phyloP scores from a whole-genome alignment of 2,797 vertebrate genomes.

The Propithecus deckenii region DNA sequence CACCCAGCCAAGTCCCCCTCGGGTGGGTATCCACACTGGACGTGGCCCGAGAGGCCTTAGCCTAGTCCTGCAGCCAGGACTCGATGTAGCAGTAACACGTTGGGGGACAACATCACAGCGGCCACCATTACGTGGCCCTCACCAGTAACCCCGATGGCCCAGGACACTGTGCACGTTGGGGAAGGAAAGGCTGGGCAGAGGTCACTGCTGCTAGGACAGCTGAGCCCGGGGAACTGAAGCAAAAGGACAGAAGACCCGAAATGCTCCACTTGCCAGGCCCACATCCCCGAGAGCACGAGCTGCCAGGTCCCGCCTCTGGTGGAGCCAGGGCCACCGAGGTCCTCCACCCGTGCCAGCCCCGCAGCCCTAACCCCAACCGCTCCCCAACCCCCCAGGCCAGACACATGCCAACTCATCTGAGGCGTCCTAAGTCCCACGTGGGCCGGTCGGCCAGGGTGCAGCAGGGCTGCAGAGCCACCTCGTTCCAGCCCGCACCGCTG shows the following conservation, averaged over 20 bases:
- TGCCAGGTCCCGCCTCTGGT: no score
- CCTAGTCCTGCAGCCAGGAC: background rate
- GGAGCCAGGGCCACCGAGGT: background rate
- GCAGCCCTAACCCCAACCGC: background rate
- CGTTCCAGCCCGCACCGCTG: rapidly evolving
- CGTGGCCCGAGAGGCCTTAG: background rate
- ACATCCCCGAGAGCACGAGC: rapidly evolving
- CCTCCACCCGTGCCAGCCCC: background rate
- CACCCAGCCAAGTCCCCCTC: background rate
- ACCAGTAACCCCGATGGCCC: background rate
- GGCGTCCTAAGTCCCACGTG: background rate
- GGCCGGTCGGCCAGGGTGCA: background rate
- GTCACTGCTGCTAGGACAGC: background rate
- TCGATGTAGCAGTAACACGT: rapidly evolving
- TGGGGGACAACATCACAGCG: rapidly evolving
- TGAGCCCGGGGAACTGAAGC: background rate
- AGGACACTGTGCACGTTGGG: background rate
- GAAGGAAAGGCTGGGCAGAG: background rate
- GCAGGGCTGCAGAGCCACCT: rapidly evolving
- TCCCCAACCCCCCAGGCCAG: background rate
- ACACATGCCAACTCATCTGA: background rate
- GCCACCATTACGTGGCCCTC: rapidly evolving
- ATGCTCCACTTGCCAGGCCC: background rate
- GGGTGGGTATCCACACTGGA: rapidly evolving
- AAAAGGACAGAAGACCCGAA: background rate